Evolutionary conservation across 1,140 invertebrate genomes (phyloP).

Genomic region (Camponotus pennsylvanicus): DNA sequence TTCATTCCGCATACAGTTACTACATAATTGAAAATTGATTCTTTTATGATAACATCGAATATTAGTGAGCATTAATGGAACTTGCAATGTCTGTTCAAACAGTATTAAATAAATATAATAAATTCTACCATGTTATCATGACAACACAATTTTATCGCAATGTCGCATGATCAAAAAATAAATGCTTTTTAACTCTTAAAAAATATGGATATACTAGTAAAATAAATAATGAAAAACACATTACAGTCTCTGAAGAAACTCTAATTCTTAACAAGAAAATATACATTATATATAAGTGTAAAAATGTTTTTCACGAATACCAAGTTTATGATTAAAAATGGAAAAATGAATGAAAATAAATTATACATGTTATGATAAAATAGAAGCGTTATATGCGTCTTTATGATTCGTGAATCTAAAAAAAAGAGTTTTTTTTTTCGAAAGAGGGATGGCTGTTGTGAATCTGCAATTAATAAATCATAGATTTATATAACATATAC

Average conservation of each 20-base stretch:
- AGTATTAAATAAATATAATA: neutral
- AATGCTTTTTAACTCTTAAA: neutral
- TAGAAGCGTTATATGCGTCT: neutral
- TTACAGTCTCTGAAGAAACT: neutral
- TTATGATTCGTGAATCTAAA: neutral
- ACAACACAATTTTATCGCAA: neutral
- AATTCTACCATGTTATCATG: neutral
- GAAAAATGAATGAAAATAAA: conserved; percentile 12
- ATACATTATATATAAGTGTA: neutral
- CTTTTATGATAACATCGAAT: conserved; percentile 22
- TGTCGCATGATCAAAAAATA: neutral
- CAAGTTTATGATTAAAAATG: neutral
- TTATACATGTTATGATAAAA: conserved; percentile 14
- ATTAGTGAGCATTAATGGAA: neutral
- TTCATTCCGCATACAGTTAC: neutral
- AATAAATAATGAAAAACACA: neutral
- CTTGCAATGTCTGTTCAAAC: conserved; percentile 7
- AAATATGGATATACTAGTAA: conserved; percentile 6
- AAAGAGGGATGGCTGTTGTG: neutral
- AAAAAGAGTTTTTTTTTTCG: neutral
- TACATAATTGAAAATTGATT: neutral
- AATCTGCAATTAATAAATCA: conserved; percentile 10
- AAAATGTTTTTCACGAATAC: neutral
- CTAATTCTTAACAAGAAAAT: neutral
- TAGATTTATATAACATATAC: conserved; percentile 80